Conservation (phyloP, 2,113 vertebrate species). For the Brachirus orientalis region DNA sequence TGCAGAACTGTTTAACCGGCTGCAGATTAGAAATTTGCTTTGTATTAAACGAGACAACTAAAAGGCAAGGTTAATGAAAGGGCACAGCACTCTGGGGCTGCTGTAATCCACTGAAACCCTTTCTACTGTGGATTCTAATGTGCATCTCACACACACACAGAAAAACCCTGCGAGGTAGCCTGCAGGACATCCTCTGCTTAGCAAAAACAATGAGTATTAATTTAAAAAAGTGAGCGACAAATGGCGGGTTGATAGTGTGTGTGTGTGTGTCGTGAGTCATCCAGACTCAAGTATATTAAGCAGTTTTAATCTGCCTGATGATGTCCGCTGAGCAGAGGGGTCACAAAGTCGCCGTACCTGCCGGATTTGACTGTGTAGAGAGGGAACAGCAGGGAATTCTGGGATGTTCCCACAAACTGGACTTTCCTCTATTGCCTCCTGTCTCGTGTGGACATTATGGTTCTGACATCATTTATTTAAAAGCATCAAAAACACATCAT, state of each 20-base stretch:
- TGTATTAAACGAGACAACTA: conserved; percentile 80
- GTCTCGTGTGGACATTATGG: no score
- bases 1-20: conserved; percentile 66
- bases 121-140: conserved; percentile 59
- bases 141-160: conserved; percentile 25
- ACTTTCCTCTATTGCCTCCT: conserved; percentile 16
- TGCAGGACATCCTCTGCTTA: conserved; percentile 68
- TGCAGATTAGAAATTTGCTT: conserved; percentile 83
- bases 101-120: conserved; percentile 78
- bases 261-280: conserved; percentile 28
- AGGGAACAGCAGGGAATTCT: conserved; percentile 22
- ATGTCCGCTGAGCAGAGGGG: conserved; percentile 54
- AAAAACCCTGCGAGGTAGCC: conserved; percentile 55
- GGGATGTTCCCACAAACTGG: conserved; percentile 12
- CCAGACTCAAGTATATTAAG: conserved; percentile 49
- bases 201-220: conserved; percentile 72
- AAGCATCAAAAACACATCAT: neutral
- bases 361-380: conserved; percentile 37
- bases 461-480: neutral
- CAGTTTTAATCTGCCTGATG: conserved; percentile 72
- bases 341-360: conserved; percentile 38
- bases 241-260: conserved; percentile 40
- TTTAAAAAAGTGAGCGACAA: conserved; percentile 67
- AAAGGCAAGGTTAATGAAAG: conserved; percentile 85
- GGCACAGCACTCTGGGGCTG: conserved; percentile 76